Evolutionary conservation across 2,113 vertebrate species (phyloP), one percentile per base, ranked within the genome.

Genomic region (Clinocottus analis): DNA sequence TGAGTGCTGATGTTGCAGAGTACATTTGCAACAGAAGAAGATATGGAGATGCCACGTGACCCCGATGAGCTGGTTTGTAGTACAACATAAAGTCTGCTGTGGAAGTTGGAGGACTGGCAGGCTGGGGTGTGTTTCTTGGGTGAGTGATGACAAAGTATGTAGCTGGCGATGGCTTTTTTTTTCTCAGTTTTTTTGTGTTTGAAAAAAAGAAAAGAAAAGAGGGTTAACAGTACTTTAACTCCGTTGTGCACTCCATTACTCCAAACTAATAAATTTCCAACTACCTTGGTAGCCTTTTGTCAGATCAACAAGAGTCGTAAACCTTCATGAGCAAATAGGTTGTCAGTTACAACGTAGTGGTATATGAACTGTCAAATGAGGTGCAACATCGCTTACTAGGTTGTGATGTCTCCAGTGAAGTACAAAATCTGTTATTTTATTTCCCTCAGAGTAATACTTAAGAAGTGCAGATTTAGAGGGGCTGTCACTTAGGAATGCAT

Each of bases 1-100:
- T 21, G 5, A 56, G 47, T 64, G 55, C 59, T 80, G 43, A 29
- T 56, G 59, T 58, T 78, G 49, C 69, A n/a, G n/a, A 65, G 68
- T 79, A 45, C 37, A 58, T 68, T 47, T 70, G 65, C 27, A 59
- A 39, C 41, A 47, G 61, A 23, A 72, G 47, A 33, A 60, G 55
- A 70, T 1, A 66, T 11, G 72, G 49, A 74, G 31, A 77, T 83
- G 75, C 25, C 63, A 47, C 72, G 72, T 72, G 79, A 73, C 59
- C 12, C n/a, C 7, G 2, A 17, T 23, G 29, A 53, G 53, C 21
- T 25, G 21, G 43, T 37, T 27, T 31, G 12, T 59, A 33, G 49
- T 27, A 8, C 19, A 76, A 64, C 5, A 19, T 37, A 16, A 41
- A 5, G 37, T 64, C 73, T 80, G 61, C 63, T 49, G 75, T 83